Base-by-base conservation (phyloP, 2,888 invertebrate species). In the Thera britannica region DNA sequence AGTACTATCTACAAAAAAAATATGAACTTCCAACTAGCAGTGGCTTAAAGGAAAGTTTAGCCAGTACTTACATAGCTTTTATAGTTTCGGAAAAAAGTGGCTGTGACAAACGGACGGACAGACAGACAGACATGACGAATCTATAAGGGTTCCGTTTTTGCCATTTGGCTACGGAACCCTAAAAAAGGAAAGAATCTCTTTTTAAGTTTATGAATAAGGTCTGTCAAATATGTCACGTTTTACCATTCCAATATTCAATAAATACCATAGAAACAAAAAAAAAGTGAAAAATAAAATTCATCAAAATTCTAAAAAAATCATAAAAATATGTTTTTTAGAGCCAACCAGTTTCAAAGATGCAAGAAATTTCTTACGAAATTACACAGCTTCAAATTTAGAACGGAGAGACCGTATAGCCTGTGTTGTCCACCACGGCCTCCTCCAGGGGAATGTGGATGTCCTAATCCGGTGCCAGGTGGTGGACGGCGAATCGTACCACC, bases 371-470 rank as follows among this genome's bases (percentile, higher is more conserved):
- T 52, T 34, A 58, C 58, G 58, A 46, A 52, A 44, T 9, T 58
- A 58, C 8, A 60, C 49, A 35, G 36, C 11, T 46, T 46, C 36
- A 41, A 56, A 38, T 48, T 62, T 55, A 58, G 52, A 55, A 44
- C 23, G 54, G 57, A 59, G 11, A 80, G 80, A 68, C 55, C 65
- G 12, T 88, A 85, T 65, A 80, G 80, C 38, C 58, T 80, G 3
- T 83, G 86, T 65, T 83, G 86, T 52, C 87, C 88, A 2, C 88
- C 89, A 23, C 78, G 81, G 51, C 77, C 72, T 11, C 84, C 85
- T 2, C 77, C 81, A 0, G 74, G 79, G 1, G 72, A 74, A 12
- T 85, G 83, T 59, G 83, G 83, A 2, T 85, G 86, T 56, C 77
- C 82, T 4, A 76, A 77, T 2, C 70, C 74, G 2, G 76, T 75